Conservation (phyloP, 2,888 invertebrate genomes). For the Yponomeuta sedellus region DNA sequence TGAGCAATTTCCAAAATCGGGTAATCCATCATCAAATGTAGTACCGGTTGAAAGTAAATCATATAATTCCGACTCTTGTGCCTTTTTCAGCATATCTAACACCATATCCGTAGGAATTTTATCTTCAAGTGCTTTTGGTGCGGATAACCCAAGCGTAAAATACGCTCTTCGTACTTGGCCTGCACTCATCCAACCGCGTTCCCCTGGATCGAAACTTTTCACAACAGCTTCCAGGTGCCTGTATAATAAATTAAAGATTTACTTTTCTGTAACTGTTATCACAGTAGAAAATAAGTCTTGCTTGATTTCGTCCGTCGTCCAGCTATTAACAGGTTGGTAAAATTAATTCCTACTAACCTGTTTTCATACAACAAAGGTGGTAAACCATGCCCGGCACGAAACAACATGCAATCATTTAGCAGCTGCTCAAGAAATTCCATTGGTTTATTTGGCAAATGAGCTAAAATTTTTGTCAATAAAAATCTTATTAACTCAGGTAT, state of each 20-base stretch:
- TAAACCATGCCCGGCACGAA: conserved; percentile 51
- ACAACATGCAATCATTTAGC: conserved; percentile 59
- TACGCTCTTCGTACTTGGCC: conserved; percentile 56
- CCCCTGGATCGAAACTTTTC: conserved; percentile 63
- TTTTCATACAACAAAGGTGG: conserved; percentile 57
- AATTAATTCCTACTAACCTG: conserved; percentile 32
- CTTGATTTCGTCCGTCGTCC: too few species aligned
- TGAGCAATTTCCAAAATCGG: not conserved
- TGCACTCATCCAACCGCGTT: conserved; percentile 55
- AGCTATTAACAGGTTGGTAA: too few species aligned
- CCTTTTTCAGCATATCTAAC: conserved; percentile 32
- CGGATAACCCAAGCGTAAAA: conserved; percentile 46
- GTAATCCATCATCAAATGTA: not conserved
- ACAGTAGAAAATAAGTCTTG: too few species aligned
- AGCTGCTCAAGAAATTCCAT: conserved; percentile 42
- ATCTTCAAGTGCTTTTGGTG: conserved; percentile 34
- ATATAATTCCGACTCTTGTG: conserved; percentile 49
- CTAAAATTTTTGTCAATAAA: conserved; percentile 51
- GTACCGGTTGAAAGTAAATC: conserved; percentile 41
- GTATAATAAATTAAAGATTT: conserved; percentile 14
- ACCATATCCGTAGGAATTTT: conserved; percentile 37
- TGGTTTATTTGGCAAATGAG: conserved; percentile 40
- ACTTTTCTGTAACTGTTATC: not conserved
- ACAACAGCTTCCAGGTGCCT: conserved; percentile 58
- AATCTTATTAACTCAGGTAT: conserved; percentile 59